phyloP scores from a whole-genome alignment of 2,113 vertebrate genomes.

The Chauna torquata region DNA sequence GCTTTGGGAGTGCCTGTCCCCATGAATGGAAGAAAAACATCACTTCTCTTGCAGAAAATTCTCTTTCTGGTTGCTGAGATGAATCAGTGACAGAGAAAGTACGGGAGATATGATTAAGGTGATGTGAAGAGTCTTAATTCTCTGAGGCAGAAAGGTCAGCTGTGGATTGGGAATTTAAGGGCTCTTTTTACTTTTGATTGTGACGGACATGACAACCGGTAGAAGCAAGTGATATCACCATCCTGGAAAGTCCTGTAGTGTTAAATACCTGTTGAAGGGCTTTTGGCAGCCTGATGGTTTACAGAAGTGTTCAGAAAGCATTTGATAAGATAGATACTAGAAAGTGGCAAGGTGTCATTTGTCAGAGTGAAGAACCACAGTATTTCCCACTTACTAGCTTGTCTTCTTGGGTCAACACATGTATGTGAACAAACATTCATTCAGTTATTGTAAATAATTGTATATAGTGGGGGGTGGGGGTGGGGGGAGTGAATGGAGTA shows the following conservation, averaged over 20 bases:
- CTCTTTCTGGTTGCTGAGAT: not conserved
- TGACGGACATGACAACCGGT: slow-evolving; percentile 13
- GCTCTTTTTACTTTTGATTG: not conserved
- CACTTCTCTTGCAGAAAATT: not conserved
- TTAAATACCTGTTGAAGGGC: slow-evolving; percentile 35
- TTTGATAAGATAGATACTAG: slow-evolving; percentile 9
- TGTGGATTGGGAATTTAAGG: not conserved
- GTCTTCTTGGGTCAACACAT: not conserved
- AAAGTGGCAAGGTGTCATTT: not conserved
- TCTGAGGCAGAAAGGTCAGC: not conserved
- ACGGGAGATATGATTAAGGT: not conserved
- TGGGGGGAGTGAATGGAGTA: not conserved
- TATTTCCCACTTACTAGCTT: not conserved
- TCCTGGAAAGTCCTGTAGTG: not conserved
- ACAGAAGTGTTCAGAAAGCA: not conserved
- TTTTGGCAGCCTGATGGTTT: slow-evolving; percentile 10
- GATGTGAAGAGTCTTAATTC: not conserved
- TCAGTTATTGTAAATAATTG: not conserved
- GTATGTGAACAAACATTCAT: not conserved
- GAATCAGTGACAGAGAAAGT: not conserved
- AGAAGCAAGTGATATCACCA: not conserved
- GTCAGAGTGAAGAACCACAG: not conserved
- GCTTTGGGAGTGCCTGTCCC: not conserved
- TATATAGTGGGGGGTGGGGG: not conserved
- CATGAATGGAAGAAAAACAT: not conserved